phyloP scores from a whole-genome alignment of 1,140 invertebrate species.

The Drosophila nigrodunni region DNA sequence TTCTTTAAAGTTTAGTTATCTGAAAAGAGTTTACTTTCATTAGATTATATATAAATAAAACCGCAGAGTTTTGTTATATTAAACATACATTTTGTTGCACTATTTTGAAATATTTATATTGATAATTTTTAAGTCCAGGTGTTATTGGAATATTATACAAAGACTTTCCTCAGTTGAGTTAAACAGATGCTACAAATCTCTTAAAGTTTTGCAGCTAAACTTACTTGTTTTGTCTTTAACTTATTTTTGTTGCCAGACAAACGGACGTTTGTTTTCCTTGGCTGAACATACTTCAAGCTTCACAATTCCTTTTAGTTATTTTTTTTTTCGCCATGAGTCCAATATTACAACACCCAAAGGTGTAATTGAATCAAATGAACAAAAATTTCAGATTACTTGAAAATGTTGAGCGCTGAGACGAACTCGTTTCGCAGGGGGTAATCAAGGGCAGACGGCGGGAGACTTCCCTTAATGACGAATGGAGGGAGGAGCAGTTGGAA shows the following conservation, averaged over 20 bases:
- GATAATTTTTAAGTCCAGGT: constrained; percentile 4
- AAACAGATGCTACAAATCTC: constrained; percentile 18
- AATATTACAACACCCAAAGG: constrained; percentile 84
- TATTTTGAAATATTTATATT: constrained; percentile 8
- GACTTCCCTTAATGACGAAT: background rate
- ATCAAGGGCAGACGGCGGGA: constrained; percentile 48
- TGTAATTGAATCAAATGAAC: constrained; percentile 85
- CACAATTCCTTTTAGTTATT: constrained; percentile 47
- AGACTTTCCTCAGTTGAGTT: constrained; percentile 22
- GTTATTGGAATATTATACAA: background rate
- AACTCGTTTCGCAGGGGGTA: constrained; percentile 58
- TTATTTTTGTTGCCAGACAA: constrained; percentile 34
- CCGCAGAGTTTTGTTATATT: no score
- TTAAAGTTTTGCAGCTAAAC: constrained; percentile 34
- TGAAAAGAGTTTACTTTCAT: no score
- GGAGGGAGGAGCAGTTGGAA: background rate
- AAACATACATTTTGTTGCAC: background rate
- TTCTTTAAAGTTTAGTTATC: no score
- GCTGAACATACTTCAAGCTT: constrained; percentile 24
- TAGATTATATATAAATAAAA: no score
- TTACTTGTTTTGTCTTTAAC: constrained; percentile 48
- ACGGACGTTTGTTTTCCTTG: constrained; percentile 19
- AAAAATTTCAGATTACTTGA: constrained; percentile 82
- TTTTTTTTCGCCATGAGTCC: constrained; percentile 22
- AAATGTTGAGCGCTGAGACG: constrained; percentile 63